Conservation (phyloP, 2,888 invertebrate genomes). For the Lasioglossum leucozonium region DNA sequence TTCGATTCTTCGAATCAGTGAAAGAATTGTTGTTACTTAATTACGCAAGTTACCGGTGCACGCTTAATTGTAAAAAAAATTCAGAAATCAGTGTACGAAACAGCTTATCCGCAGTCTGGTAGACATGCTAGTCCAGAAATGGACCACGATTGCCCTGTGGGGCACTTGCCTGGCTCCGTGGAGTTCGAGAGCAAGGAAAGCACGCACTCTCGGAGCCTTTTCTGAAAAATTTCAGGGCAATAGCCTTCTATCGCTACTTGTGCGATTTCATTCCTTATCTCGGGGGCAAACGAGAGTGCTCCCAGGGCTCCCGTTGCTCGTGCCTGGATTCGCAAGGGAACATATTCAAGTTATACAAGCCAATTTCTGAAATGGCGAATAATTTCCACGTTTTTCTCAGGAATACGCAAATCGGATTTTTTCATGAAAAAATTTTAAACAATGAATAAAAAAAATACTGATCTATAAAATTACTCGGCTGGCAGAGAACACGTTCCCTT, state of each 20-base stretch:
- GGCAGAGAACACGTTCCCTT: background rate
- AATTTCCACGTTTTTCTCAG: no score
- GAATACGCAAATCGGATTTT: no score
- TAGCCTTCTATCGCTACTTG: no score
- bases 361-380: background rate
- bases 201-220: background rate
- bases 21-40: background rate
- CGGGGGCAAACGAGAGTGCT: background rate
- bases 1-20: background rate
- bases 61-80: background rate
- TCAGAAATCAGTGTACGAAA: background rate
- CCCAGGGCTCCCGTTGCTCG: background rate
- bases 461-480: background rate
- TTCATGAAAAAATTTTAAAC: no score
- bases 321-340: background rate
- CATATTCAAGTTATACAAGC: background rate
- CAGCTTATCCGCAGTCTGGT: conserved; percentile 1
- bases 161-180: background rate
- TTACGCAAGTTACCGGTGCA: background rate
- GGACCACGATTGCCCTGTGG: background rate
- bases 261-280: background rate
- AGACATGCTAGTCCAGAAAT: background rate
- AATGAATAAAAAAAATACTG: no score
- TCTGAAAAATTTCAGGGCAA: no score
- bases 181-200: background rate